Percentiles rank a stretch among this genome's conserved stretches.
phyloP scores from a whole-genome alignment of 2,113 vertebrate genomes.

The Mormyrus iriodes region DNA sequence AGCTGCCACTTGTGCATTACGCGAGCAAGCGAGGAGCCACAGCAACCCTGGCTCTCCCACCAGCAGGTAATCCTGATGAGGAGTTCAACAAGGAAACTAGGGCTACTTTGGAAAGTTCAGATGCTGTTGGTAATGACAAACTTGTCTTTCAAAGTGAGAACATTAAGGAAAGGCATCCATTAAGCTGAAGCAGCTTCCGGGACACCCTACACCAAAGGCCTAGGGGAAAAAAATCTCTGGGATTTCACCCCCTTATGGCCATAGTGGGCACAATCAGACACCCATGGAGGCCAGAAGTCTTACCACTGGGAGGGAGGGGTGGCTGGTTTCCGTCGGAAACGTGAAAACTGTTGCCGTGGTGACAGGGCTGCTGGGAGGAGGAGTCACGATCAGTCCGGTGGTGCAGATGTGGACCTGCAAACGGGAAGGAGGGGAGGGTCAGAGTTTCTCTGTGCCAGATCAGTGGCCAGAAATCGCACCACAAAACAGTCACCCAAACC shows the following conservation, averaged over 20 bases:
- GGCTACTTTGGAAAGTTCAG: not conserved
- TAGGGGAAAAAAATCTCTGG: no score
- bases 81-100: not conserved
- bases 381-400: conserved; percentile 89
- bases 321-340: conserved; percentile 82
- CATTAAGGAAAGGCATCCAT: not conserved
- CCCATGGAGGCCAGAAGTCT: conserved; percentile 29
- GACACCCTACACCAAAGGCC: no score
- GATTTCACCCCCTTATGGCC: no score
- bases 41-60: not conserved
- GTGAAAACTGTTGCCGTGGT: conserved; percentile 87
- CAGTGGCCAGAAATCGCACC: not conserved
- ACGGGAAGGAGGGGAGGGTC: not conserved
- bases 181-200: not conserved
- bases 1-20: conserved; percentile 14
- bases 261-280: not conserved
- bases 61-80: not conserved
- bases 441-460: not conserved
- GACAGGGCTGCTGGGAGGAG: conserved; percentile 93
- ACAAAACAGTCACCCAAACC: not conserved
- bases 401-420: conserved; percentile 93
- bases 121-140: not conserved
- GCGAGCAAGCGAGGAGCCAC: not conserved
- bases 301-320: conserved; percentile 70
- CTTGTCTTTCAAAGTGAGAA: not conserved